Evolutionary conservation across 2,888 invertebrate species (phyloP).

Genomic region (Deroplatys truncata): DNA sequence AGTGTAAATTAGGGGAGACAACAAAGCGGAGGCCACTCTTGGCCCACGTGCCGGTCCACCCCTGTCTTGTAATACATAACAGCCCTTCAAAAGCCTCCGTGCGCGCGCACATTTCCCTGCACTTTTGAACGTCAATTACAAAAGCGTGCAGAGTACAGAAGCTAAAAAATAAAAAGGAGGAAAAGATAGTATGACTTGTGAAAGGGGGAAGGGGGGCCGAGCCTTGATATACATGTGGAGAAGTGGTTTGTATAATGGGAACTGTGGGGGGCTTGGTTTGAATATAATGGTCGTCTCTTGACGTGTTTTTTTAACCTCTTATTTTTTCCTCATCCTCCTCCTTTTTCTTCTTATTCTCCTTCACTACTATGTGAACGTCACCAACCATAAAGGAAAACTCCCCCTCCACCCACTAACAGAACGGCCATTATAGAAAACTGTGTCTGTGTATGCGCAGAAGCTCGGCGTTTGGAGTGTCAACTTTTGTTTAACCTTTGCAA

Average conservation of each 20-base stretch:
- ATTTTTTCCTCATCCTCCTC: neutral
- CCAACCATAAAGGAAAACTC: constrained; percentile 18
- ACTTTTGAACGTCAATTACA: constrained; percentile 31
- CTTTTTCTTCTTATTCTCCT: neutral
- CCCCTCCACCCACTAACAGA: constrained; percentile 10
- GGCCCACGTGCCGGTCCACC: neutral
- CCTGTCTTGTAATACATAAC: neutral
- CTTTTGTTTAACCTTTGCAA: constrained; percentile 19
- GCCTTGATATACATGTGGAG: neutral
- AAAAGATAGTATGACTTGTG: neutral
- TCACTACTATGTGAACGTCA: constrained; percentile 14
- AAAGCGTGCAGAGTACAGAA: constrained; percentile 4
- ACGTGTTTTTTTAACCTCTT: constrained; percentile 10
- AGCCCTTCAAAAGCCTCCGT: neutral
- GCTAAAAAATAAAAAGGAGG: neutral
- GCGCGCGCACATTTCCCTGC: constrained; percentile 20
- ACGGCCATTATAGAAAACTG: constrained; percentile 27
- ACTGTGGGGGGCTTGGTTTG: neutral
- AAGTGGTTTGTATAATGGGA: constrained; percentile 20
- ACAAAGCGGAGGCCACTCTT: neutral
- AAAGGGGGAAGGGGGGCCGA: neutral
- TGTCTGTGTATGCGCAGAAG: neutral
- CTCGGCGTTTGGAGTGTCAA: constrained; percentile 10
- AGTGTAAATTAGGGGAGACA: neutral
- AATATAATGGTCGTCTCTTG: constrained; percentile 24